These are phyloP conservation scores for Diachasma alloeum DNA, from an alignment of 1,140 invertebrate genomes.

Conservation along the genomic window DNA sequence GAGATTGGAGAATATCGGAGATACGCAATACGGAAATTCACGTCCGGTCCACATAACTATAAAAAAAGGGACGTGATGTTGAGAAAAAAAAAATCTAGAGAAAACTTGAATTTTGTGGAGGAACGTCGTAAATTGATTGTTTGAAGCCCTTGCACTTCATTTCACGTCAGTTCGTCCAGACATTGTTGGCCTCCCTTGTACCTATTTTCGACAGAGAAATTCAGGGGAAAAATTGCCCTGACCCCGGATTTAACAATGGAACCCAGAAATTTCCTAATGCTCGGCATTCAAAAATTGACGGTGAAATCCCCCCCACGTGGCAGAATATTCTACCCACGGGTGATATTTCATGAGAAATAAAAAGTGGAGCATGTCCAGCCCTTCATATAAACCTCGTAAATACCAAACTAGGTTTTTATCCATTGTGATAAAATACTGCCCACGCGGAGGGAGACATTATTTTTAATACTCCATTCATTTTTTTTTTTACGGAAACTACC, in stretches of 20 bases:
- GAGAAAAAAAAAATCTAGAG: too few species aligned
- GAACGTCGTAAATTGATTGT: too few species aligned
- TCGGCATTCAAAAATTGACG: not conserved
- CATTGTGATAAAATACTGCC: not conserved
- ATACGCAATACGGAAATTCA: constrained; percentile 13
- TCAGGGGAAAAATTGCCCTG: too few species aligned
- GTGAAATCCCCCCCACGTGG: not conserved
- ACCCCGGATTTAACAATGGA: too few species aligned
- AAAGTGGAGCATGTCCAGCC: not conserved
- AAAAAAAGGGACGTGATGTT: too few species aligned
- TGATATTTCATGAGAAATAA: not conserved
- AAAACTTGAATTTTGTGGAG: too few species aligned
- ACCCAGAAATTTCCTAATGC: not conserved
- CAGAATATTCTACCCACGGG: not conserved
- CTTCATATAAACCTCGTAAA: not conserved
- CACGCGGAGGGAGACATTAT: not conserved
- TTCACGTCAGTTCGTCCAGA: too few species aligned
- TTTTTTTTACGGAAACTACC: not conserved
- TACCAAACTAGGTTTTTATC: not conserved
- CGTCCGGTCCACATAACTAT: not conserved
- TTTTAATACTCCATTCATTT: not conserved
- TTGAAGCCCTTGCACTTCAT: too few species aligned
- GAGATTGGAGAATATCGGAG: constrained; percentile 7
- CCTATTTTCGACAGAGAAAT: too few species aligned
- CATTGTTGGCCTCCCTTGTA: too few species aligned